Evolutionary conservation across 2,113 vertebrate species (phyloP), one percentile per base, ranked within the genome.

Genomic region (Cavia porcellus): DNA sequence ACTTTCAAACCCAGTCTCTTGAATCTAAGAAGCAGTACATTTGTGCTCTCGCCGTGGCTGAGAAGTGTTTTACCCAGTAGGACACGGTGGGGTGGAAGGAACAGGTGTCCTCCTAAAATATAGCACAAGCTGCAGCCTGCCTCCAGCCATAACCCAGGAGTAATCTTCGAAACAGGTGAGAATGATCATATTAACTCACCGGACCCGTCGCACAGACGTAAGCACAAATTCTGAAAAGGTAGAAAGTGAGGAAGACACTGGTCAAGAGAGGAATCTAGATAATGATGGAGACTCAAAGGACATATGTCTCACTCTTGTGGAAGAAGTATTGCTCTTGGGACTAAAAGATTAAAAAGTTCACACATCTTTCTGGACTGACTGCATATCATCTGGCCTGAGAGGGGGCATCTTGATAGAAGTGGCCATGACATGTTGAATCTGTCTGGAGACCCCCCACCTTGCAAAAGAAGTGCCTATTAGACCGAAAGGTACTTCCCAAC

Each of bases 261-360:
- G 64, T 32, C 96, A 42, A 0, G 98, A 98, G 19, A 89, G 83
- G 5, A 95, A 90, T 4, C 85, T 83, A 75, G 98, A 98, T 0
- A 98, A 97, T 0, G 98, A 98, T 0, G 97, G 97, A 0, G 99
- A 99, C 81, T 99, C 98, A 83, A 99, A 99, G 94, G 98, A 99
- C 52, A 98, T 99, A 80, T 98, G 98, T 7, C 99, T 99, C 1
- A 99, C 99, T 0, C 99, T 99, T 6, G 99, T 99, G 99, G 99
- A 99, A 97, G 99, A 99, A 96, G 98, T 99, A 61, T 96, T 99
- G 96, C 99, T 99, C 3, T 97, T 99, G 90, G 99, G 99, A 35
- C 98, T 99, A 83, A 99, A 99, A 95, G 99, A 99, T 97, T 99
- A 99, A 96, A 99, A 99, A 99, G 99, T 99, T 84, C 99, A 99